phyloP scores from a whole-genome alignment of 2,888 invertebrate genomes.

The Ophion ellenae region DNA sequence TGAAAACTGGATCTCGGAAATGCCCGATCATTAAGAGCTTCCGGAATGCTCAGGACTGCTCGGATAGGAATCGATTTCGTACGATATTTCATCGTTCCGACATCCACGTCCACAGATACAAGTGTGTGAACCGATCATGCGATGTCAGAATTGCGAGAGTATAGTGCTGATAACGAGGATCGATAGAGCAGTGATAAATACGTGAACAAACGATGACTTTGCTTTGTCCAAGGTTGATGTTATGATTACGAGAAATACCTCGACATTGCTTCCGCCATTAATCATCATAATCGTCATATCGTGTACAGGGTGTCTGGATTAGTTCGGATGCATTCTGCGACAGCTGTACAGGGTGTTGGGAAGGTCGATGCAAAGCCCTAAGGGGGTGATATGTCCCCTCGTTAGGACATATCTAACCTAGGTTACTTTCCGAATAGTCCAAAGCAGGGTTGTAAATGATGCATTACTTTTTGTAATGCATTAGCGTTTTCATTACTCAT shows the following conservation, averaged over 20 bases:
- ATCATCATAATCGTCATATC: slow-evolving; percentile 27
- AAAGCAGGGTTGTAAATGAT: too few species aligned
- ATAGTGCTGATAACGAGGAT: slow-evolving; percentile 41
- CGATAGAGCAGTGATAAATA: slow-evolving; percentile 49
- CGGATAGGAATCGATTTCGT: not conserved
- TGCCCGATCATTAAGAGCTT: not conserved
- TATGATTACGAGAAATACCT: slow-evolving; percentile 35
- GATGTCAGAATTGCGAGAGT: not conserved
- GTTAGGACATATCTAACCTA: too few species aligned
- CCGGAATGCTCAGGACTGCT: not conserved
- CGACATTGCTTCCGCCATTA: slow-evolving; percentile 23
- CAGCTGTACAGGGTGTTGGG: not conserved
- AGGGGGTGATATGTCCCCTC: too few species aligned
- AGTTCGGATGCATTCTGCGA: not conserved
- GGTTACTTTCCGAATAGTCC: too few species aligned
- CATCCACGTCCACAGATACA: not conserved
- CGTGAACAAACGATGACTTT: slow-evolving; percentile 37
- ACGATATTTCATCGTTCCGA: not conserved
- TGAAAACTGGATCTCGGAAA: too few species aligned
- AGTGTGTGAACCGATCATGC: slow-evolving; percentile 12
- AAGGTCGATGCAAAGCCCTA: too few species aligned
- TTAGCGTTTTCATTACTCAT: too few species aligned
- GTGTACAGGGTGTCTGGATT: not conserved
- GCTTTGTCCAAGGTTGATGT: slow-evolving; percentile 37
- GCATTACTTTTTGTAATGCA: too few species aligned